Evolutionary conservation across 2,113 vertebrate species (phyloP).

Genomic region (Falco punctatus): DNA sequence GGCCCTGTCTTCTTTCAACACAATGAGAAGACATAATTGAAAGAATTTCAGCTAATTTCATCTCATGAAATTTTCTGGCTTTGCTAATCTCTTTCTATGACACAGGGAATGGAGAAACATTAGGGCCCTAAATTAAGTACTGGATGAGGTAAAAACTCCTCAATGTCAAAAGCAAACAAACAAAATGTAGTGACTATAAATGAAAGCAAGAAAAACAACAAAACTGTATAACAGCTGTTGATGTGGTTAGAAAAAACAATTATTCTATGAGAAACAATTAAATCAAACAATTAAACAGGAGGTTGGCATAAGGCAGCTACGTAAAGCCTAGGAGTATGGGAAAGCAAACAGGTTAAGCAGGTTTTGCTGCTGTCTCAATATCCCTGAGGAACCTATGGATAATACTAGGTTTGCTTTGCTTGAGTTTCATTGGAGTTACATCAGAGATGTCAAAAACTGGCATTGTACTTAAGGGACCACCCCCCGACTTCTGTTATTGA

Average conservation of each 20-base stretch:
- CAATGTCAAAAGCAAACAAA: constrained; percentile 38
- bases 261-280: constrained; percentile 30
- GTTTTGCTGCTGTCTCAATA: constrained; percentile 57
- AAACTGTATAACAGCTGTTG: background rate
- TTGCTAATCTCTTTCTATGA: background rate
- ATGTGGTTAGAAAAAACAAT: constrained; percentile 41
- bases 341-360: constrained; percentile 58
- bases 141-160: background rate
- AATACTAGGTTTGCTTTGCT: constrained; percentile 46
- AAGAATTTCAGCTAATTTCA: background rate
- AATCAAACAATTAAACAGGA: constrained; percentile 53
- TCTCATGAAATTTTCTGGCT: background rate
- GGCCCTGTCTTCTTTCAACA: background rate
- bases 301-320: constrained; percentile 35
- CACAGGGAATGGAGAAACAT: background rate
- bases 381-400: constrained; percentile 45
- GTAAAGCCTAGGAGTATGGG: constrained; percentile 52
- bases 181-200: background rate
- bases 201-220: constrained; percentile 17
- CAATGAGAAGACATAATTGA: background rate
- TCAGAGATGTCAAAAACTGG: constrained; percentile 17
- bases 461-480: background rate
- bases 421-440: constrained; percentile 47
- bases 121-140: background rate
- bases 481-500: background rate